These are phyloP conservation scores for Hydrochoerus hydrochaeris DNA, from an alignment of 2,113 vertebrate species.

Conservation along the genomic window DNA sequence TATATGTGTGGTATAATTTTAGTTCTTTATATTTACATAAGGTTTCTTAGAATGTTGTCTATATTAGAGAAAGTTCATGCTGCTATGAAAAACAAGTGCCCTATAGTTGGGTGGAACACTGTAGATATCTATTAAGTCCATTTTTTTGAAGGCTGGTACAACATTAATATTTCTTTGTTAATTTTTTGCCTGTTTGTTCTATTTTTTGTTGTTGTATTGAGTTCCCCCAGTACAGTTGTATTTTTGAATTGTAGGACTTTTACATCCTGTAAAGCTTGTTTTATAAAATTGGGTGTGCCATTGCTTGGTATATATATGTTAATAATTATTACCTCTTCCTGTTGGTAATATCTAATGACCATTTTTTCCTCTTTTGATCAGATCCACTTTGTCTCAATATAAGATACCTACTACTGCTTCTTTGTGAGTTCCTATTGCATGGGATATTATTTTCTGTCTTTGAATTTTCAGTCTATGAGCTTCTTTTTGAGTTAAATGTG, in stretches of 20 bases:
- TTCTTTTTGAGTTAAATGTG: not conserved
- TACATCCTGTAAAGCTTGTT: not conserved
- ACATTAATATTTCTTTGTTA: not conserved
- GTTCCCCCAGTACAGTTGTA: not conserved
- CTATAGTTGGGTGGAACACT: not conserved
- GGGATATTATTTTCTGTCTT: not conserved
- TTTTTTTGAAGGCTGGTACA: not conserved
- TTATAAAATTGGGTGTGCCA: not conserved
- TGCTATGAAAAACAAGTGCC: not conserved
- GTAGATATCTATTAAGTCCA: not conserved
- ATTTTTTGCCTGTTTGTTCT: not conserved
- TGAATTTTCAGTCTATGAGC: not conserved
- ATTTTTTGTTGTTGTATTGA: not conserved
- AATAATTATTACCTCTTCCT: not conserved
- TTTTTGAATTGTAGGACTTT: not conserved
- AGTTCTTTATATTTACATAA: not conserved
- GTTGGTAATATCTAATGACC: not conserved
- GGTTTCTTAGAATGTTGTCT: not conserved
- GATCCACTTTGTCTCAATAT: not conserved
- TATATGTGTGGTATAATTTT: not conserved
- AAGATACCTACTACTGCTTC: not conserved
- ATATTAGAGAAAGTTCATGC: not conserved
- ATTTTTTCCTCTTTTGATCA: not conserved
- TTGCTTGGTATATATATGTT: no score
- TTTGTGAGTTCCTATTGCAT: not conserved